phyloP scores from a whole-genome alignment of 2,797 vertebrate genomes.

The Pangasius sanitwongsei region DNA sequence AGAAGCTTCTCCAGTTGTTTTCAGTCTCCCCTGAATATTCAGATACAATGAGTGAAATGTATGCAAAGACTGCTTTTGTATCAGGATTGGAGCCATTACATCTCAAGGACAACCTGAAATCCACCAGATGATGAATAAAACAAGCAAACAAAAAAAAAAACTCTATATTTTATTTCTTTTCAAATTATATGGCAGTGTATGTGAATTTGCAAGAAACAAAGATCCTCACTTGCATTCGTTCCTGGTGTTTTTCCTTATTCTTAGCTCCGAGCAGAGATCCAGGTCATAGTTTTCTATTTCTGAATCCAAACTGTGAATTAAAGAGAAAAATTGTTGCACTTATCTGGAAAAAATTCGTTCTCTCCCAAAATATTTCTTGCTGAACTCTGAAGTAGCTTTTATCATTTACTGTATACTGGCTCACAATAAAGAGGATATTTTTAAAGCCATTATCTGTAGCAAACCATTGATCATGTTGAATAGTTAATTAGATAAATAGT shows the following conservation, averaged over 20 bases:
- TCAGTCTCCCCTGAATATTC: neutral
- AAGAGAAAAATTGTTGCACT: neutral
- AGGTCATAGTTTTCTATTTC: neutral
- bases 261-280: neutral
- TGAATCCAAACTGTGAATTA: neutral
- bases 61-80: neutral
- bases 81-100: neutral
- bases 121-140: neutral
- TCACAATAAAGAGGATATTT: neutral
- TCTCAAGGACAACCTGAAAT: neutral
- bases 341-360: neutral
- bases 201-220: neutral
- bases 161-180: no score
- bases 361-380: neutral
- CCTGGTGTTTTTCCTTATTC: neutral
- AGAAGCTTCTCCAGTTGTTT: neutral
- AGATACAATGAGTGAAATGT: neutral
- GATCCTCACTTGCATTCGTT: neutral
- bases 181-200: neutral
- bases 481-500: no score
- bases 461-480: neutral
- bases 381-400: neutral
- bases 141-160: neutral
- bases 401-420: neutral
- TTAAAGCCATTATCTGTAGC: neutral